Evolutionary conservation across 2,113 vertebrate genomes (phyloP).

Genomic region (Clarias macrocephalus): DNA sequence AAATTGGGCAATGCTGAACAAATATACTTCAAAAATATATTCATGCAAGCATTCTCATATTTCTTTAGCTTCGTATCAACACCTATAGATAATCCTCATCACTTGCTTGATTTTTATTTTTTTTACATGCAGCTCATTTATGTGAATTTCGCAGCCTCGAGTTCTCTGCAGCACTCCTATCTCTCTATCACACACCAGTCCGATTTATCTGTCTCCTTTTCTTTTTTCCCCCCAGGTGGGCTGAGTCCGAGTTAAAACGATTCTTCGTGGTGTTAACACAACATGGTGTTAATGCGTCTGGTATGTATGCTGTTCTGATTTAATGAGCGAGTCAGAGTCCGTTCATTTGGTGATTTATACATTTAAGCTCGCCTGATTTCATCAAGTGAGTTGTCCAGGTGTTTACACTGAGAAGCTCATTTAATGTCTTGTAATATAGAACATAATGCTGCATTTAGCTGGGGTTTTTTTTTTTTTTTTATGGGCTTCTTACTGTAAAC

Average conservation of each 20-base stretch:
- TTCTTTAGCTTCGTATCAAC: background rate
- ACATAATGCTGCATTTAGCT: conserved; percentile 24
- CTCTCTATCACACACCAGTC: background rate
- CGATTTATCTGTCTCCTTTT: background rate
- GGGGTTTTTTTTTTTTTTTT: background rate
- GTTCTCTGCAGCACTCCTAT: conserved; percentile 3
- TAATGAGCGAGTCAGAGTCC: background rate
- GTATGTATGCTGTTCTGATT: conserved; percentile 19
- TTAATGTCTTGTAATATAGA: conserved; percentile 2
- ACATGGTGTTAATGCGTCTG: background rate
- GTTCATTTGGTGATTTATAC: conserved; percentile 15
- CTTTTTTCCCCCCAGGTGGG: background rate
- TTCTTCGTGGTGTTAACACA: background rate
- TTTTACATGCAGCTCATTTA: conserved; percentile 4
- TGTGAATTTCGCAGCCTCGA: background rate
- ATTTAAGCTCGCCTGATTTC: conserved; percentile 22
- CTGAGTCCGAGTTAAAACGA: background rate
- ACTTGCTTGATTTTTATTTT: background rate
- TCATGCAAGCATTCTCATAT: background rate
- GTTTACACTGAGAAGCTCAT: conserved; percentile 21
- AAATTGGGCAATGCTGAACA: background rate
- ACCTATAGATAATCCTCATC: background rate
- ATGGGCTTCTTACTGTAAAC: conserved; percentile 33
- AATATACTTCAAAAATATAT: background rate
- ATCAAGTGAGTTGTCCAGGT: conserved; percentile 9